Base-by-base conservation (phyloP, 2,888 invertebrate genomes). In the Luffia ferchaultella region DNA sequence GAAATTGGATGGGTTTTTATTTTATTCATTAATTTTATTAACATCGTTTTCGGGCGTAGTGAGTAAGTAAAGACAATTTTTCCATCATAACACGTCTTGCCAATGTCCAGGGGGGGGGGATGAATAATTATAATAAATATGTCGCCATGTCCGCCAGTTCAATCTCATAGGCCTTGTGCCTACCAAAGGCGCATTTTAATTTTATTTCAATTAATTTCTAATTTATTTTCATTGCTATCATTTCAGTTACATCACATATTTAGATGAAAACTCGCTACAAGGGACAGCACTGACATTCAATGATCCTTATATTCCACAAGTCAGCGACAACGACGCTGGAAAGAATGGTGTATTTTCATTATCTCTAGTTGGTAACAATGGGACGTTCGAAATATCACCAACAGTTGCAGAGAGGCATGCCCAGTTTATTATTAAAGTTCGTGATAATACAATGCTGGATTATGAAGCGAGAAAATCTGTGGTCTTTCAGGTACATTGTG, bases 321-420 rank as follows among this genome's bases (percentile, higher is more conserved):
- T 92, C 5, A 90, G 88, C 55, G 93, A 93, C 65, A 91, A 91
- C 62, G 92, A 92, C 61, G 87, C 90, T 54, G 93, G 93, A n/a
- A 92, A 92, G 65, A 91, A 91, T 60, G 93, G 93, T 3, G 91
- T 94, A 5, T 93, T 95, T 65, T 90, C 93, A 0, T 76, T 96
- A 20, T 88, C 89, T 41, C 73, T 96, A 56, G 85, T 89, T 15
- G 91, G 91, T 53, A 93, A 93, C 68, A 94, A 94, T 68, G 93
- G 92, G 40, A 94, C 94, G 2, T 97, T 97, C 66, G 95, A 95
- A 70, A 90, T 97, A 51, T 86, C 88, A 3, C 97, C 97, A 0
- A 89, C 89, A 30, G 92, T 93, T 1, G 92, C 92, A 0, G 93
- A 94, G 67, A 88, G 92, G 53, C 88, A 88, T 55, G 88, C 91